Base-by-base conservation (phyloP, 2,888 invertebrate species). In the Ashinkailepas kermadecensis region DNA sequence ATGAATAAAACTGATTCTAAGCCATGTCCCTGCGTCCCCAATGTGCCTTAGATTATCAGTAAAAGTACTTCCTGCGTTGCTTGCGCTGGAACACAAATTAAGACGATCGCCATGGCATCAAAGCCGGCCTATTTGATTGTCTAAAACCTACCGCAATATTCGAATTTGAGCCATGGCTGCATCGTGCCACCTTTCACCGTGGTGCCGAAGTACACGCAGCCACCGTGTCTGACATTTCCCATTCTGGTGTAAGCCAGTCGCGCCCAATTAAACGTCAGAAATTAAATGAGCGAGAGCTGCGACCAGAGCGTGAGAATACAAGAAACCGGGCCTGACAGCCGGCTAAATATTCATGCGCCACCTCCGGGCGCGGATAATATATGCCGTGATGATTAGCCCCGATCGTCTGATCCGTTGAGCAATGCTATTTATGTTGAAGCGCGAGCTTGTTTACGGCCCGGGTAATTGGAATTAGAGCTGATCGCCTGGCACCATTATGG, bases 391-490 rank as follows among this genome's bases (percentile, higher is more conserved):
- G 54, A 74, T 74, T 74, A 54, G 74, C 7, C 39, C 74, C 54
- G 25, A 54, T 54, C 74, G 54, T 1, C 15, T 11, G 54, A 54
- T 74, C 74, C 39, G 54, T 12, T 0, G 15, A 18, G 74, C 74
- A 74, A 74, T 54, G 54, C 74, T 74, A 39, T 74, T 74, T 54
- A 74, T 70, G 70, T 70, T 70, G 70, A 39, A 25, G 39, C 39
- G 70, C 70, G 70, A 25, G 15, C 70, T 70, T 70, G 70, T 70
- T 70, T 70, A 70, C 21, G 70, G 15, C 21, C 25, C 39, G 25
- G 39, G 70, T 70, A 70, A 70, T 70, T 70, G 70, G 70, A 70
- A 70, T 70, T 70, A 70, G 70, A 70, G 70, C 39, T 13, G 70
- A 70, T 70, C 70, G 70, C 70, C 7, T 11, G 1, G 70, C 39